These are phyloP conservation scores for Neodontobutis hainanensis DNA, from an alignment of 2,113 vertebrate species.

Conservation along the genomic window DNA sequence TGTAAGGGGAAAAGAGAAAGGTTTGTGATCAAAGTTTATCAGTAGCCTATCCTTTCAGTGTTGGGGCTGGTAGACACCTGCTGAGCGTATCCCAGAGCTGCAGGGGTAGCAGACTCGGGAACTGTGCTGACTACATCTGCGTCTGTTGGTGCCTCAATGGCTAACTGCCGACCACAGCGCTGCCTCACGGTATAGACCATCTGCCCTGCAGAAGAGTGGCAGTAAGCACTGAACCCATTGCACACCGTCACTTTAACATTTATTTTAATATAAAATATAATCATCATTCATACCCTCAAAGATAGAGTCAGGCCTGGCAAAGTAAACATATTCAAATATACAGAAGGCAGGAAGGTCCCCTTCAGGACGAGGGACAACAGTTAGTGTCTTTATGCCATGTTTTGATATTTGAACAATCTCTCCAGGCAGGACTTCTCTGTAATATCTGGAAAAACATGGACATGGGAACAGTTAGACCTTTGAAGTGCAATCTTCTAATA, in stretches of 20 bases:
- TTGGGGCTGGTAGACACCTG: constrained; percentile 77
- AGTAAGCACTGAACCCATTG: neutral
- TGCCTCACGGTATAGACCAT: constrained; percentile 97
- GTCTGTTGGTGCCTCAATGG: constrained; percentile 92
- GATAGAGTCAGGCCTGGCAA: constrained; percentile 96
- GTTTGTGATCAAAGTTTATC: neutral
- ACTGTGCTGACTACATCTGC: constrained; percentile 97
- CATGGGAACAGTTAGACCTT: neutral
- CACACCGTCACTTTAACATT: neutral
- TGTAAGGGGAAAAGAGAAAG: constrained; percentile 55
- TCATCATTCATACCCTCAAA: constrained; percentile 87
- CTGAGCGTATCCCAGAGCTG: constrained; percentile 92
- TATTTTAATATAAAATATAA: neutral
- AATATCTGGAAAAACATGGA: constrained; percentile 83
- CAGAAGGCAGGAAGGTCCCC: constrained; percentile 92
- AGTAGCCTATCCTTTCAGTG: neutral
- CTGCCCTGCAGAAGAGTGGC: constrained; percentile 82
- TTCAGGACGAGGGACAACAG: constrained; percentile 83
- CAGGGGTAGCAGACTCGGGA: constrained; percentile 96
- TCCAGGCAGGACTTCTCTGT: constrained; percentile 92
- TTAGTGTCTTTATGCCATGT: constrained; percentile 85
- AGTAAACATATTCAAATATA: constrained; percentile 99
- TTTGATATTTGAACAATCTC: constrained; percentile 97
- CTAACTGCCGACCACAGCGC: constrained; percentile 92
- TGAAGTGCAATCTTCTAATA: neutral